Evolutionary conservation across 2,888 invertebrate species (phyloP), one percentile per base, ranked within the genome.

Genomic region (Heliothis peltigera): DNA sequence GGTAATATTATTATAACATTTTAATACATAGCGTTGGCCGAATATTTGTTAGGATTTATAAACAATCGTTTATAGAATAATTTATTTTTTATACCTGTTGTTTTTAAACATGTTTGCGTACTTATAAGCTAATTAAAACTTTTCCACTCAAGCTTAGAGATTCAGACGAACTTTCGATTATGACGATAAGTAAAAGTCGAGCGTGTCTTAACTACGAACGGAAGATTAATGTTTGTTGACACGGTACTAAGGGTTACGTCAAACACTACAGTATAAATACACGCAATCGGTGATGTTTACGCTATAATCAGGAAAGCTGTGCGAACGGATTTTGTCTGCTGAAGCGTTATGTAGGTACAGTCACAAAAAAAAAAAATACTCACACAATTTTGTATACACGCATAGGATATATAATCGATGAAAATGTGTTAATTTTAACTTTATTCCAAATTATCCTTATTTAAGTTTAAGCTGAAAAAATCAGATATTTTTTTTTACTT

Each of bases 61-160:
- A n/a, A n/a, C n/a, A n/a, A n/a, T n/a, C n/a, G n/a, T n/a, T n/a
- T n/a, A n/a, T n/a, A n/a, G n/a, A 1, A 21, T 35, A 21, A 57
- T 44, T 48, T 32, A 51, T 69, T 25, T 18, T 35, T 51, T 28
- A 17, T 28, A 8, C 28, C n/a, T n/a, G 39, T 12, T 48, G 32
- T 35, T 21, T 15, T 0, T 32, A 18, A 21, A 44, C 25, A 19
- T 70, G 43, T 62, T 53, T 53, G 42, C 39, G 44, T 25, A 10
- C 39, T 63, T 53, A 76, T 70, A 71, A 70, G 25, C 42, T 47
- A 46, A 66, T 65, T 48, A 73, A 42, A 77, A 73, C 60, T 77
- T 66, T 71, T 44, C 49, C 47, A 66, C 64, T 75, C 51, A 43
- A 1, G 18, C 35, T 19, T 70, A 52, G 43, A 17, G 18, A 52